A percentile compares a stretch with the other conserved stretches of the same genome.
These are phyloP conservation scores for Coccyzus lansbergi DNA, from an alignment of 2,797 vertebrate genomes.

Conservation along the genomic window DNA sequence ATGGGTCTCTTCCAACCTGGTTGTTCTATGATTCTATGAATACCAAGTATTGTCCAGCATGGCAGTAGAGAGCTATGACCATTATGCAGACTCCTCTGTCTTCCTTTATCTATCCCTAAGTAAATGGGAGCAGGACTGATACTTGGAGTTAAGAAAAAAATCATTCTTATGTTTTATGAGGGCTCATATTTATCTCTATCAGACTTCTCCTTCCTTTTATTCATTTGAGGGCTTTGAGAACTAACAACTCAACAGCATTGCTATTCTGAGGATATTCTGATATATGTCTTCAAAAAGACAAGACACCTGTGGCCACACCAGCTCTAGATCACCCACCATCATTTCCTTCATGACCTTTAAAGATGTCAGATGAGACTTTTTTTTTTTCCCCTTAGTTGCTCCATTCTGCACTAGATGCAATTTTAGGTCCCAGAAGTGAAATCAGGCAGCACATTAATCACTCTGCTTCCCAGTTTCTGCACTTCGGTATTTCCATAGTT, in stretches of 20 bases:
- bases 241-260: neutral
- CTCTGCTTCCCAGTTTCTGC: neutral
- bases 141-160: neutral
- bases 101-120: neutral
- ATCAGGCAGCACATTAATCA: constrained; percentile 74
- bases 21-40: no score
- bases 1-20: no score
- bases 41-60: neutral
- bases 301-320: constrained; percentile 35
- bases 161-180: neutral
- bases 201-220: constrained; percentile 9
- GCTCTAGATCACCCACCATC: neutral
- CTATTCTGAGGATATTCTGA: constrained; percentile 1
- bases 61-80: neutral
- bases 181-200: neutral
- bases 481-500: constrained; percentile 26
- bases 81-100: neutral
- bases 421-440: constrained; percentile 67
- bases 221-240: neutral
- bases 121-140: neutral
- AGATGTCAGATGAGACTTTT: constrained; percentile 49
- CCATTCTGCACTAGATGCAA: constrained; percentile 53
- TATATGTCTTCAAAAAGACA: neutral
- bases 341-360: constrained; percentile 70
- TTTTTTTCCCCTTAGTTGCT: neutral